These are phyloP conservation scores for Molothrus aeneus DNA, from an alignment of 2,797 vertebrate species.

Conservation along the genomic window DNA sequence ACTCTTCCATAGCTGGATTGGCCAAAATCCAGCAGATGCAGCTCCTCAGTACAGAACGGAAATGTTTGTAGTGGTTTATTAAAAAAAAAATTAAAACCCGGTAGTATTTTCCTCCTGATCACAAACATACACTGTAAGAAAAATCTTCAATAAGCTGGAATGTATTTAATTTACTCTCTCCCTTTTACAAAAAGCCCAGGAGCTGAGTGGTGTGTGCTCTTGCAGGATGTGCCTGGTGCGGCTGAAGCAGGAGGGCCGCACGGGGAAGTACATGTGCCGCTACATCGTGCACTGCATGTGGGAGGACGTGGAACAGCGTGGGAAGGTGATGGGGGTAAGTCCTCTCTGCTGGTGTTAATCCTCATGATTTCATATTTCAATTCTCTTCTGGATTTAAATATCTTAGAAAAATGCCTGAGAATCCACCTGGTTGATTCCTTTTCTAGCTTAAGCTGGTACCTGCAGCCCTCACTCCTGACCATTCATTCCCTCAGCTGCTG, in stretches of 20 bases:
- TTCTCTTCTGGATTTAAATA: not conserved
- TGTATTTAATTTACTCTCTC: not conserved
- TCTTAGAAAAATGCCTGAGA: not conserved
- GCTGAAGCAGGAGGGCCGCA: conserved; percentile 94
- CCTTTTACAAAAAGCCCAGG: not conserved
- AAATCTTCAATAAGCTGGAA: not conserved
- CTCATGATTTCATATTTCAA: not conserved
- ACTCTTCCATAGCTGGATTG: not conserved
- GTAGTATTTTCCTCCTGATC: not conserved
- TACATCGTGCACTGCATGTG: conserved; percentile 98
- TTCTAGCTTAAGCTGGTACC: not conserved
- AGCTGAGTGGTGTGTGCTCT: not conserved
- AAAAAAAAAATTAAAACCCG: not conserved
- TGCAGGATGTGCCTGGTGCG: conserved; percentile 96
- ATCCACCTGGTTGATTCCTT: not conserved
- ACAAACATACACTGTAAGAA: not conserved
- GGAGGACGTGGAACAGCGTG: conserved; percentile 97
- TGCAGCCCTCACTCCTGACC: not conserved
- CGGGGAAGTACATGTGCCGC: conserved; percentile 95
- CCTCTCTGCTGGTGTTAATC: not conserved
- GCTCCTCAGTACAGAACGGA: not conserved
- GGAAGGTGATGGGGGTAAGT: conserved; percentile 97
- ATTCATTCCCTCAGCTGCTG: not conserved
- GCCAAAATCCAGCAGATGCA: not conserved
- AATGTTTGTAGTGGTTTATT: not conserved